Conservation (phyloP, 2,888 invertebrate species). For the Tanaodytes sp. region DNA sequence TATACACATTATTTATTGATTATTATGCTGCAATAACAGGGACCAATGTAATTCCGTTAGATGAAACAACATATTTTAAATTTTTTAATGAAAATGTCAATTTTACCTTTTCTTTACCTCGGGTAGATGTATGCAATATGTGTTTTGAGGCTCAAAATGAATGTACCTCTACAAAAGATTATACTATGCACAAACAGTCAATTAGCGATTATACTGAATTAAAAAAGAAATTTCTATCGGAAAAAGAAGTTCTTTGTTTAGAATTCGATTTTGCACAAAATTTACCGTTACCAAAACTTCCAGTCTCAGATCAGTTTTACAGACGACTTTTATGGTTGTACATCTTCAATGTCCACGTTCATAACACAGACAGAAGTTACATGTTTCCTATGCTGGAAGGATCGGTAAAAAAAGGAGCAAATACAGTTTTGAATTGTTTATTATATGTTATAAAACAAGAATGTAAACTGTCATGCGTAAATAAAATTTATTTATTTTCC, state of each 20-base stretch:
- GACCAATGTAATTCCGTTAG: not conserved
- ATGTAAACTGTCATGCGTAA: constrained; percentile 12
- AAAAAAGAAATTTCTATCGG: not conserved
- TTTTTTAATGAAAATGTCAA: constrained; percentile 40
- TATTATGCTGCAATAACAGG: constrained; percentile 38
- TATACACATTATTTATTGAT: constrained; percentile 37
- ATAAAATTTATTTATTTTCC: constrained; percentile 45
- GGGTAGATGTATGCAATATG: constrained; percentile 24
- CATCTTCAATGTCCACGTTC: constrained; percentile 47
- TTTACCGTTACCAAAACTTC: constrained; percentile 43
- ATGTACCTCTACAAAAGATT: not conserved
- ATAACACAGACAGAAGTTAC: constrained; percentile 26
- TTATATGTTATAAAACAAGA: constrained; percentile 32
- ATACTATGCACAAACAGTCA: not conserved
- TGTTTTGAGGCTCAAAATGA: constrained; percentile 4
- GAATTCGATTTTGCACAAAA: constrained; percentile 39
- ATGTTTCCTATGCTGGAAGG: constrained; percentile 41
- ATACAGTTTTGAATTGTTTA: constrained; percentile 34
- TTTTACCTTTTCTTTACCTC: constrained; percentile 22
- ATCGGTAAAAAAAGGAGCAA: constrained; percentile 35
- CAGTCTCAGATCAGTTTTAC: constrained; percentile 42
- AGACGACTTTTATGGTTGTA: constrained; percentile 12
- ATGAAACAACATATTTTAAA: constrained; percentile 27
- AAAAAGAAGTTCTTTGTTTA: constrained; percentile 21
- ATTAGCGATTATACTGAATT: not conserved